These are phyloP conservation scores for Sorex fumeus DNA, from an alignment of 2,113 vertebrate species.

Conservation along the genomic window DNA sequence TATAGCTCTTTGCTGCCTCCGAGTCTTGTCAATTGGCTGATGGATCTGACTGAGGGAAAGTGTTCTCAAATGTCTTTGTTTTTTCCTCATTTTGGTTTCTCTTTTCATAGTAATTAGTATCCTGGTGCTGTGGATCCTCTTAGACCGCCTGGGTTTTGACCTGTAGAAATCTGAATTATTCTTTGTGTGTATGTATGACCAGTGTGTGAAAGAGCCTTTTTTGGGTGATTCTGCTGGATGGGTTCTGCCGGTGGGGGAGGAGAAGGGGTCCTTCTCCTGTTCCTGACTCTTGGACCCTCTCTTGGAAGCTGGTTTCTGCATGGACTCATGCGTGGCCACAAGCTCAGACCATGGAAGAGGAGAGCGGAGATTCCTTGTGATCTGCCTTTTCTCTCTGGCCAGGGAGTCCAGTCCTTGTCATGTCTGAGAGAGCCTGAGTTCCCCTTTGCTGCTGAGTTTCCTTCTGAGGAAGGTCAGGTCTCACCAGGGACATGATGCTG, in stretches of 20 bases:
- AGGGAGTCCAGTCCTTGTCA: background rate
- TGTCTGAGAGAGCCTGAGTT: no score
- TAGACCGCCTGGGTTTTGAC: background rate
- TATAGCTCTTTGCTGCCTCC: background rate
- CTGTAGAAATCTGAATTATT: background rate
- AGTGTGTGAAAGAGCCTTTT: background rate
- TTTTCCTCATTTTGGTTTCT: slow-evolving; percentile 12
- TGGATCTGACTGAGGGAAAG: background rate
- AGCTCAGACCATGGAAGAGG: no score
- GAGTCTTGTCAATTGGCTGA: background rate
- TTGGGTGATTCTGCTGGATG: background rate
- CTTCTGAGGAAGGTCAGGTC: background rate
- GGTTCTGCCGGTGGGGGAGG: background rate
- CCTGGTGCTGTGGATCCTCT: background rate
- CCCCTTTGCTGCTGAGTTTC: background rate
- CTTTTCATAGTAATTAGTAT: background rate
- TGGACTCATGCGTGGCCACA: background rate
- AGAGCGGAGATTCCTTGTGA: background rate
- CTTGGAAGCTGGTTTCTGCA: background rate
- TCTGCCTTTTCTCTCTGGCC: background rate
- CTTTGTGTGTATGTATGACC: no score
- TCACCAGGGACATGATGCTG: background rate
- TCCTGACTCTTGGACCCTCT: background rate
- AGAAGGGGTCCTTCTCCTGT: background rate
- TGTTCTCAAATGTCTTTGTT: background rate